Conservation (phyloP, 2,797 vertebrate species). For the Calcarius lapponicus region DNA sequence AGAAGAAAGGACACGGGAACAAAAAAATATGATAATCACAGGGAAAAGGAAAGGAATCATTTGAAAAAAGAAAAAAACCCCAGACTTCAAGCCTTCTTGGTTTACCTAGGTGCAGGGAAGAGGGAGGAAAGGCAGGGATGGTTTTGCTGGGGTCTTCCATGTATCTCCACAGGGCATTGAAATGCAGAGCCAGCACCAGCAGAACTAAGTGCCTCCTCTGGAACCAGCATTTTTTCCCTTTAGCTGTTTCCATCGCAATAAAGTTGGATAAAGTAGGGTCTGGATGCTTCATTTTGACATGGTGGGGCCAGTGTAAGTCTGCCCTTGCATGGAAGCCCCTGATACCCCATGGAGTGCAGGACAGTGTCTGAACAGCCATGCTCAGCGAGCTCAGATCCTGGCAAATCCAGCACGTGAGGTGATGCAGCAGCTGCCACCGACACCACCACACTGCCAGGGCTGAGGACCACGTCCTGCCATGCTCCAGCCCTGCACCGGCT, state of each 20-base stretch:
- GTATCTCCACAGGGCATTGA: not conserved
- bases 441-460: fast-evolving
- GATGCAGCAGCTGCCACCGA: not conserved
- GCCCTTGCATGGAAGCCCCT: not conserved
- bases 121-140: not conserved
- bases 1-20: not conserved
- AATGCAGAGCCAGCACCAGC: not conserved
- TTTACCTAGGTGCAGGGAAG: not conserved
- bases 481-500: not conserved
- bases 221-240: not conserved
- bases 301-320: not conserved
- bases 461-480: fast-evolving
- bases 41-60: not conserved
- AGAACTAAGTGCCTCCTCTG: not conserved
- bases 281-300: not conserved
- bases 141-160: not conserved
- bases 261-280: not conserved
- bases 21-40: not conserved
- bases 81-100: not conserved
- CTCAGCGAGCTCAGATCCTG: not conserved
- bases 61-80: not conserved
- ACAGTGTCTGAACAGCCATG: fast-evolving
- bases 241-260: not conserved
- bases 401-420: fast-evolving
- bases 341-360: not conserved